These are phyloP conservation scores for Umimayanthus kanabou DNA, from an alignment of 92 coral and sea anemone species.

Conservation along the genomic window DNA sequence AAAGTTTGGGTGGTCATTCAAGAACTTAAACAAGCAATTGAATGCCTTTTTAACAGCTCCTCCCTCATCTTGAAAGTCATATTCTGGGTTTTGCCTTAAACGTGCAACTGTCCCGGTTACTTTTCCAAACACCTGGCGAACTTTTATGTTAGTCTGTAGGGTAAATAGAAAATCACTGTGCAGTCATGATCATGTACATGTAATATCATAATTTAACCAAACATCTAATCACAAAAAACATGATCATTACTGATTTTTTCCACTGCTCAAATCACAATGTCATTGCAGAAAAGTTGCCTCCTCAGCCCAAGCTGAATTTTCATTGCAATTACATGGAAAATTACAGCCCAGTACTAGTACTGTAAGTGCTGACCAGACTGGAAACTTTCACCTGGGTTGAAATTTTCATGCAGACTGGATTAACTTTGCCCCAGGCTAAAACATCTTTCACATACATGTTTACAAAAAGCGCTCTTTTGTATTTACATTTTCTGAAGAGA, in stretches of 20 bases:
- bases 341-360: neutral
- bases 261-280: neutral
- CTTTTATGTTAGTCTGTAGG: no score
- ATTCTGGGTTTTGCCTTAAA: neutral
- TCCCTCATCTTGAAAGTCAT: neutral
- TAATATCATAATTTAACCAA: no score
- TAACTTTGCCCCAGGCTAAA: neutral
- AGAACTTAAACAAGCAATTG: no score
- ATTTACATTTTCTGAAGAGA: no score
- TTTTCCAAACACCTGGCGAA: no score
- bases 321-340: neutral
- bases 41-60: neutral
- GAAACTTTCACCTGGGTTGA: neutral
- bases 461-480: no score
- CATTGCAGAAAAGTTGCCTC: no score
- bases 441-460: no score
- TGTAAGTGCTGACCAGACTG: neutral
- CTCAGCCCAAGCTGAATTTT: neutral
- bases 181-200: no score
- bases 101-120: conserved; percentile 8
- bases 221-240: neutral
- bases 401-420: neutral
- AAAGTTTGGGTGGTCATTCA: neutral
- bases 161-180: no score
- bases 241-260: neutral